A percentile compares a stretch with the other conserved stretches of the same genome.
phyloP scores from a whole-genome alignment of 2,888 invertebrate species.

The Orthonychiurus folsomi region DNA sequence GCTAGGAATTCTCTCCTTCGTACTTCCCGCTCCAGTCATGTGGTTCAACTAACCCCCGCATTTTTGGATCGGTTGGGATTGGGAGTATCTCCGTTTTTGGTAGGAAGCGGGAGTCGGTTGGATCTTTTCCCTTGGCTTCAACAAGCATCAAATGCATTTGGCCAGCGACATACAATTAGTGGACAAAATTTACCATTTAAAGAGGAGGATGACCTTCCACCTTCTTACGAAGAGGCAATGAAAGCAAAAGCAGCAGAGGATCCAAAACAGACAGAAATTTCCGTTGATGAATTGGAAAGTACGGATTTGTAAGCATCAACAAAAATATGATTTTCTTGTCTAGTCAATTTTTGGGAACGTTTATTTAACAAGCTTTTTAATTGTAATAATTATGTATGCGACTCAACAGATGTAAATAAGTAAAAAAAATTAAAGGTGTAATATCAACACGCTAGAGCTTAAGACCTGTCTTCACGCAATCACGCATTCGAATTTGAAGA shows the following conservation, averaged over 20 bases:
- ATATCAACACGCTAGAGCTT: too few species aligned
- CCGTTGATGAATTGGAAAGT: not conserved
- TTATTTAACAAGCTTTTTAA: too few species aligned
- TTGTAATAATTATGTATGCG: too few species aligned
- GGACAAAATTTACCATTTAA: not conserved
- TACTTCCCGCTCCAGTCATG: not conserved
- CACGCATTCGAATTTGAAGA: too few species aligned
- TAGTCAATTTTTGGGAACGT: too few species aligned
- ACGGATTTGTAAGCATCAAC: not conserved
- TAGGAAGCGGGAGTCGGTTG: not conserved
- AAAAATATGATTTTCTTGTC: too few species aligned
- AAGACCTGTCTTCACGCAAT: too few species aligned
- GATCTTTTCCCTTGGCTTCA: not conserved
- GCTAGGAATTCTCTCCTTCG: not conserved
- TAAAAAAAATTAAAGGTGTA: too few species aligned
- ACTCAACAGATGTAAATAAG: too few species aligned
- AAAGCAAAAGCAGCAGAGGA: conserved; percentile 1
- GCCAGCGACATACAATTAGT: not conserved
- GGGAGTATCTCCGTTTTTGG: not conserved
- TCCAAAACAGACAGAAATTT: not conserved
- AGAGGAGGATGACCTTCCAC: conserved; percentile 2
- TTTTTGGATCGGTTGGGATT: not conserved
- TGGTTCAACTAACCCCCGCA: not conserved
- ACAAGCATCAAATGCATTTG: not conserved
- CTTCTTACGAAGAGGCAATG: conserved; percentile 11